phyloP scores from a whole-genome alignment of 2,113 vertebrate genomes.

The Vireo altiloquus region DNA sequence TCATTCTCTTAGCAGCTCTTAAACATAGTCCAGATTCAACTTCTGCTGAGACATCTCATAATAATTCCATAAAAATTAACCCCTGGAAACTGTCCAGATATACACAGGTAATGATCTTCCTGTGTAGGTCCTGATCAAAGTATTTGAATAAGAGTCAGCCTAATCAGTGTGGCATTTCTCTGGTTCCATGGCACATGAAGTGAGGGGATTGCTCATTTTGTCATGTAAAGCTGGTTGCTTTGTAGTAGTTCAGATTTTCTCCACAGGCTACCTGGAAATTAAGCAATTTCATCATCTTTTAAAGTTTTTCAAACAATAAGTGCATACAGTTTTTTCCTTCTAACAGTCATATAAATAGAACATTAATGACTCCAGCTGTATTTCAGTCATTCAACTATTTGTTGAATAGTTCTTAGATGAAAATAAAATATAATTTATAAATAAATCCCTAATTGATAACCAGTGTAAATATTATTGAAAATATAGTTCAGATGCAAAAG shows the following conservation, averaged over 20 bases:
- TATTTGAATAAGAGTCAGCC: background rate
- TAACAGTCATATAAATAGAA: background rate
- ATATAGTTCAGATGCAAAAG: background rate
- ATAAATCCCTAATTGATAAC: background rate
- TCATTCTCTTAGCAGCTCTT: background rate
- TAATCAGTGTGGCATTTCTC: background rate
- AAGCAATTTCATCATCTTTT: background rate
- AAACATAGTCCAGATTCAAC: background rate
- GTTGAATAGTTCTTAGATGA: background rate
- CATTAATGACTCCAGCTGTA: background rate
- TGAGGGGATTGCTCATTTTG: background rate
- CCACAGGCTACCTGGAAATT: background rate
- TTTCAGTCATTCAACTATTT: background rate
- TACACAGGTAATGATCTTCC: background rate
- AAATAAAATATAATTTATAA: background rate
- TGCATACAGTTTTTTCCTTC: background rate
- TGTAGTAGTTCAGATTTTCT: background rate
- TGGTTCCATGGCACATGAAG: background rate
- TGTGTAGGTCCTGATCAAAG: fast-evolving
- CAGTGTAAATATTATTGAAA: background rate
- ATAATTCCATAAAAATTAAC: background rate
- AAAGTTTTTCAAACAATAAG: background rate
- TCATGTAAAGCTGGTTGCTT: background rate
- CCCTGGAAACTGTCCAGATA: background rate
- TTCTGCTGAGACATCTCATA: background rate